Conservation (phyloP, 2,797 vertebrate species). For the Myotis findleyi region DNA sequence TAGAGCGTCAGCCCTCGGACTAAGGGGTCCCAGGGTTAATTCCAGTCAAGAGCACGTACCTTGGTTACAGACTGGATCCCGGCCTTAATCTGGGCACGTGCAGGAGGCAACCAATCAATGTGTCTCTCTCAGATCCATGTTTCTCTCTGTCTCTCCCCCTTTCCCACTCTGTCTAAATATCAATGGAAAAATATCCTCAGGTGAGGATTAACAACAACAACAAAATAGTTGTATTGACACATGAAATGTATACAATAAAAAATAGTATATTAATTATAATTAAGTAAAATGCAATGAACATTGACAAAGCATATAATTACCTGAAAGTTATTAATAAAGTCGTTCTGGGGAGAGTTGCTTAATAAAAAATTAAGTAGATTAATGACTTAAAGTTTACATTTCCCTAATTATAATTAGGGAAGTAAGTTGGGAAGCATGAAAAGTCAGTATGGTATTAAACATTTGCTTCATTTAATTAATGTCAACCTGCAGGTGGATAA, state of each 20-base stretch:
- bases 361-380: background rate
- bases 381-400: background rate
- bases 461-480: slow-evolving; percentile 1
- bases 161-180: no score
- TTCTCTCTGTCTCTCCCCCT: no score
- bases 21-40: no score
- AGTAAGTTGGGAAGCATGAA: background rate
- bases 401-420: background rate
- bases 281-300: slow-evolving; percentile 35
- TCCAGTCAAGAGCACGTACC: no score
- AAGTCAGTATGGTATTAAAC: background rate
- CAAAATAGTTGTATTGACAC: background rate
- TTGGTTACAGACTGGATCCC: no score
- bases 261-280: slow-evolving; percentile 15
- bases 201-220: no score
- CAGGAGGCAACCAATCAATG: no score
- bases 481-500: background rate
- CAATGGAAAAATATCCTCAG: no score
- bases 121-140: no score
- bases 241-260: background rate
- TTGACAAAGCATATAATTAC: background rate
- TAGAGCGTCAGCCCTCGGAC: no score
- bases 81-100: no score
- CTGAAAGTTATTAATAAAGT: background rate
- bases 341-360: background rate